Evolutionary conservation across 2,797 vertebrate species (phyloP).

Genomic region (Xyrichtys novacula): DNA sequence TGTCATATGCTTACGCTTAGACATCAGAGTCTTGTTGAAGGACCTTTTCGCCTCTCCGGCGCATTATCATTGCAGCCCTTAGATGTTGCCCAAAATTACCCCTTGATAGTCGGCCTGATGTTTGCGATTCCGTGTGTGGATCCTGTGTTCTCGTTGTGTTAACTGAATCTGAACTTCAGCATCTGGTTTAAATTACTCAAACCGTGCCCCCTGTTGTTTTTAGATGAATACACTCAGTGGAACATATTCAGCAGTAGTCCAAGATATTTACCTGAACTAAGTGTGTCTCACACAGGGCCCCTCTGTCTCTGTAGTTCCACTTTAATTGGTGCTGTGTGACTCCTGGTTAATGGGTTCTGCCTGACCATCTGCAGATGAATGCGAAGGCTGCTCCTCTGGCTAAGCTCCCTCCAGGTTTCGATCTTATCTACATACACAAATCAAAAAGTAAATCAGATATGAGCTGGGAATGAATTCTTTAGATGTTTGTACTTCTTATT

Average conservation of each 20-base stretch:
- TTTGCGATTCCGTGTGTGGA: constrained; percentile 59
- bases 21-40: constrained; percentile 35
- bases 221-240: constrained; percentile 46
- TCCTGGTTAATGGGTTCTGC: constrained; percentile 66
- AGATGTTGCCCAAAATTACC: constrained; percentile 58
- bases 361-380: constrained; percentile 70
- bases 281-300: constrained; percentile 50
- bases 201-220: constrained; percentile 59
- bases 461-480: constrained; percentile 24
- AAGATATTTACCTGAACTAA: constrained; percentile 66
- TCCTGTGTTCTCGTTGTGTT: constrained; percentile 58
- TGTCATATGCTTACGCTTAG: constrained; percentile 32
- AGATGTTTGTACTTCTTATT: neutral
- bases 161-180: constrained; percentile 54
- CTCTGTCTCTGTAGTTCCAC: constrained; percentile 49
- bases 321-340: constrained; percentile 76
- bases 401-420: constrained; percentile 5
- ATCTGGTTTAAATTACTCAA: constrained; percentile 65
- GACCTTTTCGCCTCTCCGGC: constrained; percentile 27
- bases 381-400: constrained; percentile 12
- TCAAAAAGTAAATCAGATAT: constrained; percentile 12
- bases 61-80: constrained; percentile 46
- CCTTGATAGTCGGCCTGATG: constrained; percentile 51
- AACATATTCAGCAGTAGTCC: constrained; percentile 43
- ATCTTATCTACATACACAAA: constrained; percentile 20